Evolutionary conservation across 2,888 invertebrate species (phyloP).

Genomic region (Noctuana brunneofusca): DNA sequence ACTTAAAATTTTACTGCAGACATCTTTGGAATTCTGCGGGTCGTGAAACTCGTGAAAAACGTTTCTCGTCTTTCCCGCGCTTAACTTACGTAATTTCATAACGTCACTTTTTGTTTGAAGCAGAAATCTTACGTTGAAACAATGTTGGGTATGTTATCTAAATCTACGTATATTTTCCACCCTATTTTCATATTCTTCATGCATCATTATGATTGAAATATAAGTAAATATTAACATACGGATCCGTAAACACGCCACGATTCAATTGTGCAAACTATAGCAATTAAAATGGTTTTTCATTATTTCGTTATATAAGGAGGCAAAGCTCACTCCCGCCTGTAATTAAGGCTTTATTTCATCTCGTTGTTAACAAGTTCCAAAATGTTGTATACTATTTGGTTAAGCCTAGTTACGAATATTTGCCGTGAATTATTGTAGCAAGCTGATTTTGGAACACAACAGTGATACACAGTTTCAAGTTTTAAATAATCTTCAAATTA

Average conservation of each 20-base stretch:
- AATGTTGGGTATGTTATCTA: no score
- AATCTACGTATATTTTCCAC: no score
- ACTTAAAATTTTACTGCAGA: not conserved
- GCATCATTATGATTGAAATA: no score
- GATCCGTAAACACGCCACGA: no score
- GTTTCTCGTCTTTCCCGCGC: not conserved
- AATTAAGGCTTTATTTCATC: constrained; percentile 11
- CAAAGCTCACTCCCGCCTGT: not conserved
- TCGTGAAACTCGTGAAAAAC: not conserved
- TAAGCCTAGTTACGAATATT: not conserved
- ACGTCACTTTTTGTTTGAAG: constrained; percentile 1
- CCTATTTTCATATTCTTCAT: no score
- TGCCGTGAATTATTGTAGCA: not conserved
- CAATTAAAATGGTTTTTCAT: not conserved
- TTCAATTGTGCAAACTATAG: no score
- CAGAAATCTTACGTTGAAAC: not conserved
- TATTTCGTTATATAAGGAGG: not conserved
- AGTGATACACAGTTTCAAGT: no score
- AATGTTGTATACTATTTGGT: not conserved
- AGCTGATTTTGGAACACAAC: no score
- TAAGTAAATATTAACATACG: no score
- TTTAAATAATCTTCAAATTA: no score
- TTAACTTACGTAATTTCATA: constrained; percentile 6
- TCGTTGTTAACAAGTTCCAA: constrained; percentile 5
- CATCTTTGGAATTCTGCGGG: not conserved